Evolutionary conservation across 2,888 invertebrate species (phyloP).

Genomic region (Spisula solida): DNA sequence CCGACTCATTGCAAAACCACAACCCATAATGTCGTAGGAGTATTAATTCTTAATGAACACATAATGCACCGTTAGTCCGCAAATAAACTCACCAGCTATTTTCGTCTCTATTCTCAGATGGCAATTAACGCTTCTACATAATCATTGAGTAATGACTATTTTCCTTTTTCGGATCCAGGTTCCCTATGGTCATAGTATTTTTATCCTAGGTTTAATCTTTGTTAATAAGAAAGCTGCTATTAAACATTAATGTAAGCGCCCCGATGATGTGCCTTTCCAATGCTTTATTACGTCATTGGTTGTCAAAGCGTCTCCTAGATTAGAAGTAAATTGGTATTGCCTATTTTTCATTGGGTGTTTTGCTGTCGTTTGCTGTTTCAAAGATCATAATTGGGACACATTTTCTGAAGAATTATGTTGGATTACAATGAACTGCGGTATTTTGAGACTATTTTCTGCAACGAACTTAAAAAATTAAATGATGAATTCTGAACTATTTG

Average conservation of each 20-base stretch:
- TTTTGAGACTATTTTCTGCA: background rate
- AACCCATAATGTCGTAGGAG: constrained; percentile 7
- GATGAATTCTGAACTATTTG: too few species aligned
- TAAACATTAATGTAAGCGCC: constrained; percentile 39
- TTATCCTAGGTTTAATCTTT: constrained; percentile 35
- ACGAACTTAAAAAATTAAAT: too few species aligned
- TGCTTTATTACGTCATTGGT: constrained; percentile 40
- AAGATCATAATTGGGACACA: constrained; percentile 17
- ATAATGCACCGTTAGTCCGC: constrained; percentile 17
- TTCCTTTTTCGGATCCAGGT: constrained; percentile 26
- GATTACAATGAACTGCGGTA: background rate
- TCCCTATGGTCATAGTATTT: constrained; percentile 23
- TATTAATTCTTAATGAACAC: constrained; percentile 23
- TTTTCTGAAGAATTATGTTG: background rate
- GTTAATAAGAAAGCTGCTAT: constrained; percentile 38
- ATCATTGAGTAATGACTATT: constrained; percentile 34
- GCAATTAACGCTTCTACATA: constrained; percentile 41
- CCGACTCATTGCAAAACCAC: constrained; percentile 5
- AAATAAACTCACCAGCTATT: constrained; percentile 29
- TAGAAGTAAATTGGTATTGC: constrained; percentile 22
- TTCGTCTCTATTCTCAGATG: constrained; percentile 11
- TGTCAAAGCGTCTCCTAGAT: constrained; percentile 33
- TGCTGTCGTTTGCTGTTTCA: constrained; percentile 16
- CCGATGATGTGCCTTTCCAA: constrained; percentile 2
- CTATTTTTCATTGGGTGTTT: constrained; percentile 6